phyloP scores from a whole-genome alignment of 2,113 vertebrate species.

The Poeciliopsis occidentalis region DNA sequence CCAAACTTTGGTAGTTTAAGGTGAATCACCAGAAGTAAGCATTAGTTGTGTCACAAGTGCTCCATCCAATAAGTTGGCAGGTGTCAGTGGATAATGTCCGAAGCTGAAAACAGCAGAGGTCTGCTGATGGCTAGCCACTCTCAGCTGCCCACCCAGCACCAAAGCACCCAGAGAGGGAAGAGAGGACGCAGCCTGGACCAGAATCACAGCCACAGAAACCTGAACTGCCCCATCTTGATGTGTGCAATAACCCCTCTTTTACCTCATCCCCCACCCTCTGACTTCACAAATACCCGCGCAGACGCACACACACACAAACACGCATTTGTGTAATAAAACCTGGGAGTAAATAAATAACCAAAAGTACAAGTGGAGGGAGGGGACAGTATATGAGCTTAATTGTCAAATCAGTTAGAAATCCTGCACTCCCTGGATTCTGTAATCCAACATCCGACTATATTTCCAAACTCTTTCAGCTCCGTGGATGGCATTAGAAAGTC shows the following conservation, averaged over 20 bases:
- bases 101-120: slow-evolving; percentile 28
- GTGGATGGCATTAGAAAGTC: slow-evolving; percentile 35
- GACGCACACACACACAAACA: slow-evolving; percentile 11
- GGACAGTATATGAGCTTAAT: slow-evolving; percentile 59
- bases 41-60: slow-evolving; percentile 25
- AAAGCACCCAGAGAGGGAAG: slow-evolving; percentile 55
- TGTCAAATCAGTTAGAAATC: slow-evolving; percentile 62
- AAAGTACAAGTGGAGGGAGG: slow-evolving; percentile 55
- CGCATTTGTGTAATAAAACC: slow-evolving; percentile 10
- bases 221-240: slow-evolving; percentile 62
- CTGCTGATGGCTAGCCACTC: slow-evolving; percentile 51
- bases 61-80: slow-evolving; percentile 55
- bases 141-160: slow-evolving; percentile 50
- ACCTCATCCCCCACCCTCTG: slow-evolving; percentile 44
- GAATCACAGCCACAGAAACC: slow-evolving; percentile 59
- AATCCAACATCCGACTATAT: slow-evolving; percentile 54
- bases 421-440: slow-evolving; percentile 44
- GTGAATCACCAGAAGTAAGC: slow-evolving; percentile 17
- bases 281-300: slow-evolving; percentile 32
- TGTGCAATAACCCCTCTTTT: slow-evolving; percentile 27
- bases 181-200: slow-evolving; percentile 43
- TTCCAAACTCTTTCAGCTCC: slow-evolving; percentile 34
- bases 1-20: slow-evolving; percentile 65
- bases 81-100: slow-evolving; percentile 51
- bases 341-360: slow-evolving; percentile 46